These are phyloP conservation scores for Pollimyrus isidori DNA, from an alignment of 2,113 vertebrate genomes.

Conservation along the genomic window DNA sequence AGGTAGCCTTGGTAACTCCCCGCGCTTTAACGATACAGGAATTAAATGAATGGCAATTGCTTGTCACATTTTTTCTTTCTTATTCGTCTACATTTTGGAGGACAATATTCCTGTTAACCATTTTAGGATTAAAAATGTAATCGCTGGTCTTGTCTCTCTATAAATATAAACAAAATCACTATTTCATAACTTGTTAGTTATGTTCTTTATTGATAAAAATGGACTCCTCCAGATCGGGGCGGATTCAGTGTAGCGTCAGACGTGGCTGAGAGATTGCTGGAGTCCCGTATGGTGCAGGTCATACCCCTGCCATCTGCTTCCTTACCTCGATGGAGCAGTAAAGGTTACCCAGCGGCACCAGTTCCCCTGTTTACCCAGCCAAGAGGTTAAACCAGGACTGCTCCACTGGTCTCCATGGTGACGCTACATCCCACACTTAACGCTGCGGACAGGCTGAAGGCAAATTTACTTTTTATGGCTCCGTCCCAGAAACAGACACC, in stretches of 20 bases:
- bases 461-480: constrained; percentile 6
- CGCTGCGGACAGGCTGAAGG: neutral
- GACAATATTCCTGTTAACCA: neutral
- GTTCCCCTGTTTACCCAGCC: neutral
- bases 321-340: neutral
- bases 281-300: neutral
- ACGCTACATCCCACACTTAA: neutral
- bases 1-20: neutral
- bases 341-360: neutral
- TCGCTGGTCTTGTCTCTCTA: neutral
- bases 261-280: neutral
- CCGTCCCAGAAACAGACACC: constrained; percentile 17
- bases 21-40: neutral
- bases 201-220: neutral
- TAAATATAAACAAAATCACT: neutral
- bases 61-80: neutral
- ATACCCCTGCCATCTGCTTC: neutral
- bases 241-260: neutral
- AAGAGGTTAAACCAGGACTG: neutral
- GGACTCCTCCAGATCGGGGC: neutral
- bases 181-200: neutral
- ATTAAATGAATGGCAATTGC: neutral
- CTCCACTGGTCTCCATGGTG: neutral
- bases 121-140: neutral
- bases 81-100: neutral